phyloP scores from a whole-genome alignment of 1,140 invertebrate genomes.

The Mizuhopecten yessoensis region DNA sequence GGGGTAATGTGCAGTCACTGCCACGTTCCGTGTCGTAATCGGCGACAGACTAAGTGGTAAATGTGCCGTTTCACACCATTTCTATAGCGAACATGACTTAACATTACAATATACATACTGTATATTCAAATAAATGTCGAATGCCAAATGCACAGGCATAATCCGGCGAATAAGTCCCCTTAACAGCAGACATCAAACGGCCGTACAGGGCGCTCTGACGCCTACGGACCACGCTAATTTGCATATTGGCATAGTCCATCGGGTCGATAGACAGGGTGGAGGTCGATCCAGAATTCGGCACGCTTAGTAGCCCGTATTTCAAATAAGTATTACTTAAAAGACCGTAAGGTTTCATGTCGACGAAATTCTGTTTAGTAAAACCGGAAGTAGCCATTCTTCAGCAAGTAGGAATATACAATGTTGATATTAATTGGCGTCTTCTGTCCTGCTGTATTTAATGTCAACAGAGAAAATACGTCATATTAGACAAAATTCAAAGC shows the following conservation, averaged over 20 bases:
- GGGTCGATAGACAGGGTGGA: background rate
- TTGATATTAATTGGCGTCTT: no score
- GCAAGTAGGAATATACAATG: background rate
- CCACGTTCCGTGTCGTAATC: background rate
- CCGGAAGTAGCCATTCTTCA: background rate
- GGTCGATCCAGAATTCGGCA: background rate
- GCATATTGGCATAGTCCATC: background rate
- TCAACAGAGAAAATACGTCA: no score
- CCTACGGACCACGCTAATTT: background rate
- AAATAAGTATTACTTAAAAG: background rate
- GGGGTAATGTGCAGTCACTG: background rate
- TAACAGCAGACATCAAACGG: background rate
- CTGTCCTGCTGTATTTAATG: no score
- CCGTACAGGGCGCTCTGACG: background rate
- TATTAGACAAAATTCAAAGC: no score
- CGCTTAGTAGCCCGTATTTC: background rate
- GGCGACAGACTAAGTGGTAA: background rate
- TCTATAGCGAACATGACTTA: background rate
- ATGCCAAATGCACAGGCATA: background rate
- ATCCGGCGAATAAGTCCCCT: background rate
- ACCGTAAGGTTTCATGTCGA: background rate
- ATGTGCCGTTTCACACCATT: constrained; percentile 9
- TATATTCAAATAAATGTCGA: constrained; percentile 1
- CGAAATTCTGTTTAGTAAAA: background rate
- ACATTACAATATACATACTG: background rate